These are phyloP conservation scores for Megathymus violae DNA, from an alignment of 1,140 invertebrate genomes.

Conservation along the genomic window DNA sequence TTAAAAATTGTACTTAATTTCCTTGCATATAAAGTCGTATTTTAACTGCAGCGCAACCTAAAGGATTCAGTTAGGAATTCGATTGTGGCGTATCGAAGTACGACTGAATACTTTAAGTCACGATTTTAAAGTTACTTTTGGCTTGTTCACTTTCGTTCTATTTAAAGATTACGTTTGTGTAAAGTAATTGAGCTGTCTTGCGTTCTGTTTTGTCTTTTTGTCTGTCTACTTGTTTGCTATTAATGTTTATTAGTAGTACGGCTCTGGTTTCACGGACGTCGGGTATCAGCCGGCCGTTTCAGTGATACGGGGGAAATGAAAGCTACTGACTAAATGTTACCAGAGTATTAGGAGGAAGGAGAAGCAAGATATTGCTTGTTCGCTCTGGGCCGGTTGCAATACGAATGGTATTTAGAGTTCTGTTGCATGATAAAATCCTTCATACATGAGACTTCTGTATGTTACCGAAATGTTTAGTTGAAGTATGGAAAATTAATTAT, in stretches of 20 bases:
- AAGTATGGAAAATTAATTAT: too few relatives aligned
- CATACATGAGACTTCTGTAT: too few relatives aligned
- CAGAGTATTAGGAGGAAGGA: too few relatives aligned
- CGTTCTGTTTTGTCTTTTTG: constrained; percentile 16
- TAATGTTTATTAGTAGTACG: constrained; percentile 32
- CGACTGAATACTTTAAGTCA: not conserved
- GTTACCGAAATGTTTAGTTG: too few relatives aligned
- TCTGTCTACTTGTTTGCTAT: constrained; percentile 25
- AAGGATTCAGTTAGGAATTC: constrained; percentile 34
- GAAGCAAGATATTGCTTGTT: too few relatives aligned
- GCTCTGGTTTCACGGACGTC: too few relatives aligned
- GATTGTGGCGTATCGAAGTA: not conserved
- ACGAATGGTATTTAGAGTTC: too few relatives aligned
- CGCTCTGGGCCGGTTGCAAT: too few relatives aligned
- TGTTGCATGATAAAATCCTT: too few relatives aligned
- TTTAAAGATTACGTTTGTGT: constrained; percentile 18
- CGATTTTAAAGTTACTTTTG: not conserved
- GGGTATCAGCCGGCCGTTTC: too few relatives aligned
- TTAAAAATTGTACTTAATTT: constrained; percentile 24
- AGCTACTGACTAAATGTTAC: too few relatives aligned
- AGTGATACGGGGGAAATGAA: too few relatives aligned
- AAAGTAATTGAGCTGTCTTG: constrained; percentile 32
- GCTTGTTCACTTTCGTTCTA: not conserved
- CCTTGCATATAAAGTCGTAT: not conserved
- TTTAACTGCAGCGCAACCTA: constrained; percentile 7